Evolutionary conservation across 2,113 vertebrate species (phyloP), one percentile per base, ranked within the genome.

Genomic region (Trochalopteron elliotii): DNA sequence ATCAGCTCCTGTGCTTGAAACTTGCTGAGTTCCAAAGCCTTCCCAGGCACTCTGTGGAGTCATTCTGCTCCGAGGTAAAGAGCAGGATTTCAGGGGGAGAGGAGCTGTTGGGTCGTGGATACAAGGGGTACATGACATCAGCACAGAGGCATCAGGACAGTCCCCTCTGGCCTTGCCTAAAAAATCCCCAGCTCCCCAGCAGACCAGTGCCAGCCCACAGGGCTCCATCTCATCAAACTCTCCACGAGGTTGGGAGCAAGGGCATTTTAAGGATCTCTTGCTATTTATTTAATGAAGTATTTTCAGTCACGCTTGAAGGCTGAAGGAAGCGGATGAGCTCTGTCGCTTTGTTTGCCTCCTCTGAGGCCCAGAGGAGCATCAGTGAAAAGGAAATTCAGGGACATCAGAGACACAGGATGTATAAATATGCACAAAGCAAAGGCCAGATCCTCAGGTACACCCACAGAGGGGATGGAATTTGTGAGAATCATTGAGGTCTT

Each of bases 341-440:
- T 50, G 87, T 52, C 35, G 17, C 72, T 92, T 71, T 76, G 60
- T 92, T 75, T 83, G 87, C 35, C 56, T 89, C 81, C 84, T 83
- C 64, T 1, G 5, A 93, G 64, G 44, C 89, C 21, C 15, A 35
- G 33, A 60, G 44, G 52, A 87, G 15, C 21, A 21, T 39, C 56
- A 89, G 89, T 68, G 70, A 71, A 57, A 39, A 87, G 95, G 87
- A 95, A 93, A 93, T 68, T 75, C 82, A 53, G 82, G 74, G 68
- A 72, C 72, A 87, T 80, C 69, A 72, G 63, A 88, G 90, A 37
- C 92, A 85, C 45, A 53, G 72, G 85, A 74, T 72, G 33, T 55
- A 63, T 31, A 72, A 87, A 83, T 23, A 83, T 31, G 53, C 56
- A 80, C 77, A 88, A 57, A 83, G 60, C 70, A 72, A 55, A 60